Percentiles rank a stretch among this genome's conserved stretches.
Evolutionary conservation across 2,888 invertebrate genomes (phyloP).

Genomic region (Nycteola revayana): DNA sequence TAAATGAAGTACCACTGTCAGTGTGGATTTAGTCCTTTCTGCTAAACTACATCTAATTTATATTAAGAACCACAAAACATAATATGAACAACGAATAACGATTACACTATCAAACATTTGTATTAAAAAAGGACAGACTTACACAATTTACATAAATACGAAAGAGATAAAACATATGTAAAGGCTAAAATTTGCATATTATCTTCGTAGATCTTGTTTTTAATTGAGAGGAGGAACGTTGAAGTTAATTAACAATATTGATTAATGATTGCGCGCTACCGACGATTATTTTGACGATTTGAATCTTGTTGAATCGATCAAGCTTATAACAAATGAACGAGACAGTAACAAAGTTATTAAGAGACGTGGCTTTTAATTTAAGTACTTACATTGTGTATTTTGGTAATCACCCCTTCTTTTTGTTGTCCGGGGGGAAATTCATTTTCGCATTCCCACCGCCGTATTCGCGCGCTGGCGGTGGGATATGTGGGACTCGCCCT

Average conservation of each 20-base stretch:
- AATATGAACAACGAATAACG: constrained; percentile 15
- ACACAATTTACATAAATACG: constrained; percentile 17
- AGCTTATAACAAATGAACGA: not conserved
- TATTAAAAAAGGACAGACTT: constrained; percentile 25
- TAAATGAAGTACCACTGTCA: too few species aligned
- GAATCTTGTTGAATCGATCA: constrained; percentile 37
- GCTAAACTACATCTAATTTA: too few species aligned
- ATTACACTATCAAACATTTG: constrained; percentile 13
- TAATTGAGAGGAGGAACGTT: constrained; percentile 68
- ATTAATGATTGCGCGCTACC: constrained; percentile 64
- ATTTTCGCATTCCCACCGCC: too few species aligned
- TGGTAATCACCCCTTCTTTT: too few species aligned
- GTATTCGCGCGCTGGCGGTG: too few species aligned
- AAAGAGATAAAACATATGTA: constrained; percentile 50
- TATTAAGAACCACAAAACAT: constrained; percentile 10
- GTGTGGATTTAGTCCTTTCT: too few species aligned
- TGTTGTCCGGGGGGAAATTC: too few species aligned
- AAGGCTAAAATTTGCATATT: constrained; percentile 58
- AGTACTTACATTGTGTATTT: too few species aligned
- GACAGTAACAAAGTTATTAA: constrained; percentile 7
- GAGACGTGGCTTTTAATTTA: not conserved
- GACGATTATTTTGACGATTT: constrained; percentile 49
- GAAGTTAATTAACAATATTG: constrained; percentile 64
- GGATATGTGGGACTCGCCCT: too few species aligned
- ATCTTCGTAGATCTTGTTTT: constrained; percentile 62